Base-by-base conservation (phyloP, 1,140 invertebrate species). In the Antheraea pernyi region DNA sequence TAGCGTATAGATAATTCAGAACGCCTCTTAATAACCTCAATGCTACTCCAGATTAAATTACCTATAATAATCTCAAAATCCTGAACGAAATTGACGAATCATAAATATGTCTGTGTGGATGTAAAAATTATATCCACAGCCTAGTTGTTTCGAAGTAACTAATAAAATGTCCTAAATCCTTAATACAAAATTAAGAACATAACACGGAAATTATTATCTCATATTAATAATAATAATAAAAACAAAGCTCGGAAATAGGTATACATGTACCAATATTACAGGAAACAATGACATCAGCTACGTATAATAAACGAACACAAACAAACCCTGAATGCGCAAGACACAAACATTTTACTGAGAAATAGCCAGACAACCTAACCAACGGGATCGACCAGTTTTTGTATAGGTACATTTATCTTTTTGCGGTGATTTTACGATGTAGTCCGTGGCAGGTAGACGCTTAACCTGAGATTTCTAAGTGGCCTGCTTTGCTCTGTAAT, bases 331-430 rank as follows among this genome's bases (percentile, higher is more conserved):
- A 63, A 63, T 36, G 36, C 61, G 61, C 46, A 53, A 65, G 19
- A 46, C 39, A 48, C 46, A 39, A 65, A 53, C 39, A 65, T 22
- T 65, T 48, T 65, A 65, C 64, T 53, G 37, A 65, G 64, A 65
- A 65, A 48, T 6, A 65, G n/a, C 19, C 64, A 19, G 46, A 11
- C 13, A 59, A 67, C 65, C 19, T 16, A 59, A 59, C 22, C 22
- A 67, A 59, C 65, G 65, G 65, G 65, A 67, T 67, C 30, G 53
- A 59, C 65, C 18, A 59, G 65, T 67, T 67, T 67, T 67, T 67
- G 46, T 53, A 53, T 16, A 53, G 16, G 30, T 67, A 37, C 30
- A 10, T 53, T 66, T 58, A 39, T 58, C 42, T 59, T 67, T 67
- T 67, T 67, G 53, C 65, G 59, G 19, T 19, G 65, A 67, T 59